Conservation (phyloP, 2,888 invertebrate species). For the Lathronympha strigana region DNA sequence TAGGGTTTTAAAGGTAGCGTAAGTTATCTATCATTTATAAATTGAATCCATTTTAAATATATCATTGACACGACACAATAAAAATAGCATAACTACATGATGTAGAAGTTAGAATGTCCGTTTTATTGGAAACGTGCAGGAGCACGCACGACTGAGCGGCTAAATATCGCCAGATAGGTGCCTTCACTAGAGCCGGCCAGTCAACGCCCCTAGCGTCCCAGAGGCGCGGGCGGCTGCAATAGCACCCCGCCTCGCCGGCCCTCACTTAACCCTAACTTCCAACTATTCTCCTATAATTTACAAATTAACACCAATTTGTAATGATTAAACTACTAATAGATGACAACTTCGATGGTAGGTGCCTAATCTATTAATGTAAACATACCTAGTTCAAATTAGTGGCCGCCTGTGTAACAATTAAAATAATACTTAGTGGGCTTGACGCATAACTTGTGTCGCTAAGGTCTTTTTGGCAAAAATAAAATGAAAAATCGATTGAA, state of each 20-base stretch:
- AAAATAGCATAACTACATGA: neutral
- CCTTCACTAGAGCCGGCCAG: too few relatives aligned
- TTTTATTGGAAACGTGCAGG: neutral
- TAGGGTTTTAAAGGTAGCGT: too few relatives aligned
- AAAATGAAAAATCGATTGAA: too few relatives aligned
- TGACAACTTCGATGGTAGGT: conserved; percentile 12
- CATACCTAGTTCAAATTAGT: conserved; percentile 14
- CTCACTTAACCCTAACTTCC: conserved; percentile 20
- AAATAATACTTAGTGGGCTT: neutral
- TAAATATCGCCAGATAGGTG: neutral
- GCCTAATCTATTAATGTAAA: conserved; percentile 27
- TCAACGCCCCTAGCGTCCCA: too few relatives aligned
- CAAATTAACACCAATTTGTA: conserved; percentile 27
- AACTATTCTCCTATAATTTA: conserved; percentile 31
- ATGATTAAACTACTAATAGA: conserved; percentile 27
- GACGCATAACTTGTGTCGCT: too few relatives aligned
- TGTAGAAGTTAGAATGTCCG: neutral
- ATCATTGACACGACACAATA: too few relatives aligned
- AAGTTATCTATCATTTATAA: too few relatives aligned
- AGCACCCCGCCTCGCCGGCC: neutral
- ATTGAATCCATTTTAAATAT: too few relatives aligned
- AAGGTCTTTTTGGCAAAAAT: too few relatives aligned
- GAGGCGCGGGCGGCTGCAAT: too few relatives aligned
- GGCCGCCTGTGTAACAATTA: neutral
- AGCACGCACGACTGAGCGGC: neutral